Conservation (phyloP, 2,888 invertebrate species). For the Epinotia brunnichana region DNA sequence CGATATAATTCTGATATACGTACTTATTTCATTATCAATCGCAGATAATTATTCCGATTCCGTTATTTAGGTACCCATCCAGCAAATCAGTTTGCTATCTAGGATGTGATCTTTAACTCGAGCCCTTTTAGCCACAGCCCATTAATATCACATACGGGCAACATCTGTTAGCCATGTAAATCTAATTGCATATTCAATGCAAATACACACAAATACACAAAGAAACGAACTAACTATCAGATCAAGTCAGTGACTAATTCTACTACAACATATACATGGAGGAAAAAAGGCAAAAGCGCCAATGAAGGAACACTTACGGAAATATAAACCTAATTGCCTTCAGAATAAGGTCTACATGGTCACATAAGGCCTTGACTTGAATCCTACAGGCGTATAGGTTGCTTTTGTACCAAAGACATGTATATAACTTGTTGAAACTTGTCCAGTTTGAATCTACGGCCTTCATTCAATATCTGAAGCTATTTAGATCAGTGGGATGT, state of each 20-base stretch:
- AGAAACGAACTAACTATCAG: constrained; percentile 23
- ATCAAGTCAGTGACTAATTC: constrained; percentile 35
- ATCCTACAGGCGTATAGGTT: not conserved
- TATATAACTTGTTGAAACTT: constrained; percentile 20
- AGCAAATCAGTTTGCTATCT: not conserved
- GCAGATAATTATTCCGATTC: not conserved
- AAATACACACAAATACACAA: constrained; percentile 31
- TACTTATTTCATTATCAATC: no score
- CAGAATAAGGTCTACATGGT: constrained; percentile 3
- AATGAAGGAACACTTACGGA: not conserved
- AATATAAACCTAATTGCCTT: not conserved
- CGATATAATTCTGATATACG: no score
- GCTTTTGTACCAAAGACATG: not conserved
- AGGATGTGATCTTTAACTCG: constrained; percentile 16
- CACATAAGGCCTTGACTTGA: not conserved
- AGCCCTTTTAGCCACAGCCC: constrained; percentile 8
- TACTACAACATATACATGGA: not conserved
- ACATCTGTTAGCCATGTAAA: constrained; percentile 28
- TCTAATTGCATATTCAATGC: constrained; percentile 27
- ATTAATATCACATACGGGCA: constrained; percentile 19
- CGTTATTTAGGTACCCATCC: not conserved
- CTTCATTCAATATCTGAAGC: not conserved
- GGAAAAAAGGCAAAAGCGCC: not conserved
- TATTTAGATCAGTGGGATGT: not conserved
- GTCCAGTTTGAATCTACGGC: not conserved